phyloP scores from a whole-genome alignment of 2,797 vertebrate genomes.

The Brotula barbata region DNA sequence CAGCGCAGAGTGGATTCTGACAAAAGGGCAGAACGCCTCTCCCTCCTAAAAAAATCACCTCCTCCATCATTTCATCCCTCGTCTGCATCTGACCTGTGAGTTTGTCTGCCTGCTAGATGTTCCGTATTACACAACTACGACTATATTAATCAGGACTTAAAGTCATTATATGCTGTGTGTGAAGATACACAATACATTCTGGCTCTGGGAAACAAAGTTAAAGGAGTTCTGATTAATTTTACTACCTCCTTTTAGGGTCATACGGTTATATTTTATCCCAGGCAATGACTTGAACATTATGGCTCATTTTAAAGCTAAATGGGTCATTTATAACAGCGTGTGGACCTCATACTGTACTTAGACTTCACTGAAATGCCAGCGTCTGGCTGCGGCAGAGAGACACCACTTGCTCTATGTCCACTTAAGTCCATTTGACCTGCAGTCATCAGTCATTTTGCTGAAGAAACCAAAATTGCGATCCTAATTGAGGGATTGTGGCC shows the following conservation, averaged over 20 bases:
- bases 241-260: slow-evolving; percentile 31
- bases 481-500: slow-evolving; percentile 55
- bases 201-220: slow-evolving; percentile 6
- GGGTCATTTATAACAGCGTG: slow-evolving; percentile 13
- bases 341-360: slow-evolving; percentile 32
- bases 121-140: background rate
- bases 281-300: slow-evolving; percentile 28
- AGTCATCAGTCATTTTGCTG: slow-evolving; percentile 53
- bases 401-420: slow-evolving; percentile 18
- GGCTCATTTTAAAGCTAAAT: slow-evolving; percentile 26
- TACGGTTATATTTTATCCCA: slow-evolving; percentile 16
- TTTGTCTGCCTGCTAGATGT: background rate
- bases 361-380: slow-evolving; percentile 18
- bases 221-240: slow-evolving; percentile 35
- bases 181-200: slow-evolving; percentile 19
- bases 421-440: slow-evolving; percentile 30
- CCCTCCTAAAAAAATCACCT: slow-evolving; percentile 20
- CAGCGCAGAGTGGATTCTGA: slow-evolving; percentile 50
- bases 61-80: slow-evolving; percentile 16
- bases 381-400: background rate
- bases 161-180: background rate
- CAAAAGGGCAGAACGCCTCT: slow-evolving; percentile 46
- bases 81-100: slow-evolving; percentile 9
- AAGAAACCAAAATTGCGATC: slow-evolving; percentile 41
- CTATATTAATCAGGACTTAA: slow-evolving; percentile 16